Evolutionary conservation across 2,888 invertebrate genomes (phyloP).

Genomic region (Harpagoxenus sublaevis): DNA sequence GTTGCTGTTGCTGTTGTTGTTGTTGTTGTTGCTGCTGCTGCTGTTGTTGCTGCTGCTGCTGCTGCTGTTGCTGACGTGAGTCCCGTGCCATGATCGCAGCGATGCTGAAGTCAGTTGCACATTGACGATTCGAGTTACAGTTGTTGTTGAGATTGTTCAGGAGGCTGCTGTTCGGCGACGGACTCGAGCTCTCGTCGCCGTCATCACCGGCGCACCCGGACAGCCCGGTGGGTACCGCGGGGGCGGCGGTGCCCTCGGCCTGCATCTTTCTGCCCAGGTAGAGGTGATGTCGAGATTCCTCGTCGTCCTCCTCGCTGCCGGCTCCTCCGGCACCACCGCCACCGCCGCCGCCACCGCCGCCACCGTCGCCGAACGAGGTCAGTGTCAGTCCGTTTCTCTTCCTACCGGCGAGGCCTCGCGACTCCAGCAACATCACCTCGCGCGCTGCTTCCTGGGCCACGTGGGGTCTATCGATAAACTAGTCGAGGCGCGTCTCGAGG

Average conservation of each 20-base stretch:
- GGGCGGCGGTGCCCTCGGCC: slow-evolving; percentile 85
- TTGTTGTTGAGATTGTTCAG: slow-evolving; percentile 83
- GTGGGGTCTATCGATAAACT: slow-evolving; percentile 50
- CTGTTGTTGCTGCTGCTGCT: slow-evolving; percentile 85
- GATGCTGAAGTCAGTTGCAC: slow-evolving; percentile 98
- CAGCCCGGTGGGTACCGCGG: slow-evolving; percentile 76
- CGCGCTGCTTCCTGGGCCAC: slow-evolving; percentile 59
- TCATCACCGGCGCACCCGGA: slow-evolving; percentile 87
- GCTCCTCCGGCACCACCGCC: slow-evolving; percentile 87
- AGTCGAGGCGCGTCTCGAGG: slow-evolving; percentile 45
- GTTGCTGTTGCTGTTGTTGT: slow-evolving; percentile 69
- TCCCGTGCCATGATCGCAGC: slow-evolving; percentile 97
- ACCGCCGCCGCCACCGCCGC: slow-evolving; percentile 87
- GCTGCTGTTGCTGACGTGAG: slow-evolving; percentile 88
- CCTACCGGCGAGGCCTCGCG: slow-evolving; percentile 85
- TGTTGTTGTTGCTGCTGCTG: slow-evolving; percentile 85
- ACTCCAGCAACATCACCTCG: slow-evolving; percentile 86
- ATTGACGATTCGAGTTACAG: slow-evolving; percentile 89
- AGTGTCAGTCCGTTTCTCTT: slow-evolving; percentile 86
- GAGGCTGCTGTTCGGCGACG: slow-evolving; percentile 83
- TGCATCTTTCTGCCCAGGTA: slow-evolving; percentile 86
- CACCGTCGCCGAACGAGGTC: slow-evolving; percentile 86
- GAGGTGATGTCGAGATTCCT: slow-evolving; percentile 87
- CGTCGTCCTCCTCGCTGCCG: slow-evolving; percentile 89
- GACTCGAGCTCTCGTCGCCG: slow-evolving; percentile 89